Evolutionary conservation across 2,888 invertebrate species (phyloP), one percentile per base, ranked within the genome.

Genomic region (Empis stercorea): DNA sequence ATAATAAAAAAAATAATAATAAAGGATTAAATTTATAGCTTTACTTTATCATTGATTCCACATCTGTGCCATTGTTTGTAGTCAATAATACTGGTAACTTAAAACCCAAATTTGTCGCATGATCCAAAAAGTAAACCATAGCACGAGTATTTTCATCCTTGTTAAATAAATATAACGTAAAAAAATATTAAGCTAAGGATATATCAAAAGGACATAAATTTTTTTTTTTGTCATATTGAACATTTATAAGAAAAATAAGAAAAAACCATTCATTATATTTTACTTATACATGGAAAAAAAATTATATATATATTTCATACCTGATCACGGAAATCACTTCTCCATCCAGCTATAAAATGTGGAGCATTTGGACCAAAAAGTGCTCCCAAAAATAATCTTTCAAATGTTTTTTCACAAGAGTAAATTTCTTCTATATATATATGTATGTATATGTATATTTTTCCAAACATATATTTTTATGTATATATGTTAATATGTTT

Each of bases 281-380:
- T 27, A 27, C 23, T 27, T 27, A 6, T n/a, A n/a, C n/a, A n/a
- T n/a, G n/a, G n/a, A n/a, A 17, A 9, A 32, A 15, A 15, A 49
- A 43, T 34, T 32, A 37, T 44, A 49, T 43, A 37, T 37, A 17
- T 10, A 45, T 30, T 34, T 44, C 16, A 47, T 53, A 68, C 69
- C 62, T 70, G 69, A 59, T 79, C 79, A 54, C 75, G 75, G 59
- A 87, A 88, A 64, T 89, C 88, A 54, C 88, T 86, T 59, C 87
- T 85, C 88, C 88, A 88, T 5, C 88, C 88, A 1, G 87, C 84
- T 52, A 89, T 72, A 55, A 86, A 84, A 59, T 86, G 83, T 0
- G 88, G 84, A 2, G 86, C 86, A 58, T 80, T 76, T 30, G 81
- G 79, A 0, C 89, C 89, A 57, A 88, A 85, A 51, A 89, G 76